phyloP scores from a whole-genome alignment of 2,113 vertebrate genomes.

The Pyxicephalus adspersus region DNA sequence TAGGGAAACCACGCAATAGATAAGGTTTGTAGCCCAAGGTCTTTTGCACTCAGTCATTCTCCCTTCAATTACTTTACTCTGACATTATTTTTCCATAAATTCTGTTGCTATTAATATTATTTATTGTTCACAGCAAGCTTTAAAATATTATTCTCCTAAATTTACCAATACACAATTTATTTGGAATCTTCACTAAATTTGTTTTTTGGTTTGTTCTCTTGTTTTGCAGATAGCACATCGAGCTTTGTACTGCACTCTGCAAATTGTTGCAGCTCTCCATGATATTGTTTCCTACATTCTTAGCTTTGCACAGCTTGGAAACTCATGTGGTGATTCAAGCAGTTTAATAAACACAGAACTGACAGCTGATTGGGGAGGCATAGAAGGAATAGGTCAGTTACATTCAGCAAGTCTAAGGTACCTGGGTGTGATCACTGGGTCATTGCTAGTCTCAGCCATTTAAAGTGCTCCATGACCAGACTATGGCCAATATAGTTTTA shows the following conservation, averaged over 20 bases:
- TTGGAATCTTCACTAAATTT: too few relatives aligned
- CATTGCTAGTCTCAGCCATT: too few relatives aligned
- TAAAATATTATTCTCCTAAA: neutral
- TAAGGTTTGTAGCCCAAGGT: too few relatives aligned
- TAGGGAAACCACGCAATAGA: too few relatives aligned
- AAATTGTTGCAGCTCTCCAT: slow-evolving; percentile 69
- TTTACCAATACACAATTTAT: too few relatives aligned
- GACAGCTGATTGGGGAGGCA: slow-evolving; percentile 68
- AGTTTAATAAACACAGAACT: slow-evolving; percentile 59
- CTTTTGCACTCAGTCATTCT: too few relatives aligned
- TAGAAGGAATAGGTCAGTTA: slow-evolving; percentile 66
- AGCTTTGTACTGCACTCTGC: slow-evolving; percentile 69
- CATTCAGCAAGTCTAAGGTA: neutral
- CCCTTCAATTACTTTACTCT: too few relatives aligned
- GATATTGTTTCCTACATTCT: slow-evolving; percentile 72
- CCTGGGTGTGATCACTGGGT: too few relatives aligned
- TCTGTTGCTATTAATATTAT: neutral
- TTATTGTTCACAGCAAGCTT: neutral
- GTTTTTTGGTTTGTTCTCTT: slow-evolving; percentile 35
- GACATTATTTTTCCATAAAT: too few relatives aligned
- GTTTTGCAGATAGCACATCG: slow-evolving; percentile 57
- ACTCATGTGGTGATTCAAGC: slow-evolving; percentile 55
- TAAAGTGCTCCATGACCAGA: too few relatives aligned
- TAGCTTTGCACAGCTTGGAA: slow-evolving; percentile 73
- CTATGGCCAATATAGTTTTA: too few relatives aligned